phyloP scores from a whole-genome alignment of 2,888 invertebrate genomes.

The Tubiluchus corallicola region DNA sequence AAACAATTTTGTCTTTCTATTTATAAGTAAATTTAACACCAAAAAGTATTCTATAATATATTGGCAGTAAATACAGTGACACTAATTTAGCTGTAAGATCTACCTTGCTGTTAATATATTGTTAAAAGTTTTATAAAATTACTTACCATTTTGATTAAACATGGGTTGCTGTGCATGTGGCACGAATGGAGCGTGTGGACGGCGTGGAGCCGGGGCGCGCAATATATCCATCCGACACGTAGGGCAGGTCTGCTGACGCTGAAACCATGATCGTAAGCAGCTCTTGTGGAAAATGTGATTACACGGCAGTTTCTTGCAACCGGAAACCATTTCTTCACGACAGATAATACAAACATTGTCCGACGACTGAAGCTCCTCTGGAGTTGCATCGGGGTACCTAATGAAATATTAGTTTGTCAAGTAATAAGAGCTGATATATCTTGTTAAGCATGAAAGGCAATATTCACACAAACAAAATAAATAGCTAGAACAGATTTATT shows the following conservation, averaged over 20 bases:
- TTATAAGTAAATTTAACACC: too few relatives aligned
- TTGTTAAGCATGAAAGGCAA: neutral
- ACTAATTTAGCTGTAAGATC: too few relatives aligned
- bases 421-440: neutral
- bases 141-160: too few relatives aligned
- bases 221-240: constrained; percentile 83
- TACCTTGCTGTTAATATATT: too few relatives aligned
- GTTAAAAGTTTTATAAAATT: too few relatives aligned
- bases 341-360: constrained; percentile 99
- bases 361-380: constrained; percentile 69
- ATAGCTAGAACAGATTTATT: too few relatives aligned
- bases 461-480: neutral
- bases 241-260: constrained; percentile 97
- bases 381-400: constrained; percentile 70
- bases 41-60: too few relatives aligned
- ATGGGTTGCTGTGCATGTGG: constrained; percentile 10
- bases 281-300: constrained; percentile 98
- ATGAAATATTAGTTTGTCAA: constrained; percentile 25
- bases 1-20: too few relatives aligned
- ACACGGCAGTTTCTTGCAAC: constrained; percentile 90
- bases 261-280: constrained; percentile 96
- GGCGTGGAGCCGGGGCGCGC: constrained; percentile 25
- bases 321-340: constrained; percentile 59
- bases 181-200: neutral
- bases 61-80: too few relatives aligned